Evolutionary conservation across 2,113 vertebrate genomes (phyloP), one percentile per base, ranked within the genome.

Genomic region (Lates calcarifer): DNA sequence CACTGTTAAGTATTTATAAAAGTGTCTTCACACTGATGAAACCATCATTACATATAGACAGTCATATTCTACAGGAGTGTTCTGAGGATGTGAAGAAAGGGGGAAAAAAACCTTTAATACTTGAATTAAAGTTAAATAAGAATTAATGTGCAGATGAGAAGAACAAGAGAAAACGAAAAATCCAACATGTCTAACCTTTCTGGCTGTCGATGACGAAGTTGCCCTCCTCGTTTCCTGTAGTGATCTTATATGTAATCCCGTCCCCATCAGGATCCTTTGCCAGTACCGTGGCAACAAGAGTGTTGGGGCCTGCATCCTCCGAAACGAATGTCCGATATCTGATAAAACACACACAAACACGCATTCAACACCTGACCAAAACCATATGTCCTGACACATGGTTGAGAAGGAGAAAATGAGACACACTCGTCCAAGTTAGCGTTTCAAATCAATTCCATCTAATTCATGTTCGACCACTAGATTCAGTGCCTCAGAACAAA

Each of bases 291-390:
- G 96, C 96, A 39, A 98, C 93, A 43, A 97, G 75, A 0, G 96
- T 97, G 91, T 96, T 96, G 43, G 97, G 96, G 1, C 96, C 96
- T 0, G 97, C 97, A 20, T 98, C 97, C 89, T 97, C 97, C 0
- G 97, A 97, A 77, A 98, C 96, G 69, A 98, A 97, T 0, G 96
- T 97, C 74, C 95, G 94, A 89, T 98, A 98, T 79, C 97, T 98
- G 90, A 85, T 71, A 18, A 83, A 31, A 79, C 62, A 74, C 49
- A 81, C 4, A 77, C 4, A 84, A 37, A 69, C 22, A 79, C 12
- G 75, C 60, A 77, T 58, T 84, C 65, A 93, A 53, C 41, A 77
- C 13, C 43, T 24, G 0, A n/a, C 7, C 49, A 8, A 24, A 1
- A 22, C 22, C 20, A 10, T 12, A 28, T 26, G 33, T 20, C 14